These are phyloP conservation scores for Xestobium rufovillosum DNA, from an alignment of 2,888 invertebrate genomes.

Conservation along the genomic window DNA sequence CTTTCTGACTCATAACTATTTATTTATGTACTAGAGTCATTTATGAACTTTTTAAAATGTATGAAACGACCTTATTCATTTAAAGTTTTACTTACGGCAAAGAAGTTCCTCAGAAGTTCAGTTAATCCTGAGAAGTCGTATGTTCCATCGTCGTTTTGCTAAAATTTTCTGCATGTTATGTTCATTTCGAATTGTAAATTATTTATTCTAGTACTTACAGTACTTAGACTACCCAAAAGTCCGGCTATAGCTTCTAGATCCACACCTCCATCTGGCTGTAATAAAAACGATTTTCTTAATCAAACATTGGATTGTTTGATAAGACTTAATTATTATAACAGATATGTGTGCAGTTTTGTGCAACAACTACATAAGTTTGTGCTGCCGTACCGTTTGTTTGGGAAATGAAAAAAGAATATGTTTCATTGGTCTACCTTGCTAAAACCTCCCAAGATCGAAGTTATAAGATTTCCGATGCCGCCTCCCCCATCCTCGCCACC, in stretches of 20 bases:
- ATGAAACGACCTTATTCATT: no score
- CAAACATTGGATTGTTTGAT: no score
- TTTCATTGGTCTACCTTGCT: constrained; percentile 39
- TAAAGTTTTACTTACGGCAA: constrained; percentile 39
- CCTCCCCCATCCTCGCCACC: constrained; percentile 37
- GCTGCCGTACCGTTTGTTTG: no score
- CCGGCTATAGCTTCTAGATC: constrained; percentile 41
- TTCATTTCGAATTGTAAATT: constrained; percentile 8
- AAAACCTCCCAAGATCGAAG: constrained; percentile 39
- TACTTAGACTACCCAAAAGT: constrained; percentile 39
- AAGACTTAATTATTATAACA: no score
- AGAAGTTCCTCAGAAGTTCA: constrained; percentile 37
- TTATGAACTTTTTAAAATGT: no score
- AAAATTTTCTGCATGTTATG: no score
- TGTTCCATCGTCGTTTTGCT: constrained; percentile 41
- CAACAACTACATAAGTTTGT: no score
- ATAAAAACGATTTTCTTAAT: constrained; percentile 19
- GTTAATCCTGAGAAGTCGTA: constrained; percentile 41
- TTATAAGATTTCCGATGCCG: no score
- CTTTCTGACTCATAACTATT: no score
- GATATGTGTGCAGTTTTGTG: no score
- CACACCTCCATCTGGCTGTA: constrained; percentile 40
- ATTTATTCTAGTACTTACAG: constrained; percentile 26
- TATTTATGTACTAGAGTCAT: no score
- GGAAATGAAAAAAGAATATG: no score